Base-by-base conservation (phyloP, 1,140 invertebrate species). In the Elysia chlorotica region DNA sequence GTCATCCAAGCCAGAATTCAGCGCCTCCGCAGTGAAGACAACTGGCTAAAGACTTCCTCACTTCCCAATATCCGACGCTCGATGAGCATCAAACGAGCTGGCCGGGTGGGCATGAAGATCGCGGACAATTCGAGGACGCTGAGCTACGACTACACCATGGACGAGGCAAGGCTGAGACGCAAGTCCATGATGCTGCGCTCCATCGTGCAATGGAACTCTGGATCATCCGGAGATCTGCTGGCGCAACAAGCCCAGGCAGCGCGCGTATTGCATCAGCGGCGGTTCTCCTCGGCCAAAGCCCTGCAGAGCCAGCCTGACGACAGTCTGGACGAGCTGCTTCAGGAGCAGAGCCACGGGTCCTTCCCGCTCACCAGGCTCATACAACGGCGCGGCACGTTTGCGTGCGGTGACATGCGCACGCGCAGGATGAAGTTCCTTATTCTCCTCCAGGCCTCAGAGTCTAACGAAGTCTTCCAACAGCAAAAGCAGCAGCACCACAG, bases 1-100 rank as follows among this genome's bases (percentile, higher is more conserved):
- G 41, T 59, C 76, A 79, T 56, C 74, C 78, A 56, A 36, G 65
- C 63, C 2, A 66, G 65, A 23, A 73, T 73, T 28, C 63, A 66
- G 25, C n/a, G 71, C 23, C 63, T 73, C 25, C 23, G 71, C 19
- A 73, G 71, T n/a, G 63, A 73, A 53, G 69, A 71, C 69, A 61
- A 71, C 21, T 82, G 81, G 81, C 71, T 82, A 54, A 84, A 84
- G 59, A 84, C 81, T 10, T 82, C 80, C 25, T 82, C 81, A 2
- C 71, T 84, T 33, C 81, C 81, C 62, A 82, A 84, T 76, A 82
- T 82, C 31, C 74, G 79, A 3, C 56, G 69, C 2, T 41, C 69
- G 28, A 28, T 21, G 5, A 61, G 69, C 23, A 41, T 71, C 28
- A 62, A 33, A 31, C 56, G 69, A 14, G 59, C 59, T 41, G 37